Conservation (phyloP, 1,140 invertebrate species). For the Metopolophium dirhodum region DNA sequence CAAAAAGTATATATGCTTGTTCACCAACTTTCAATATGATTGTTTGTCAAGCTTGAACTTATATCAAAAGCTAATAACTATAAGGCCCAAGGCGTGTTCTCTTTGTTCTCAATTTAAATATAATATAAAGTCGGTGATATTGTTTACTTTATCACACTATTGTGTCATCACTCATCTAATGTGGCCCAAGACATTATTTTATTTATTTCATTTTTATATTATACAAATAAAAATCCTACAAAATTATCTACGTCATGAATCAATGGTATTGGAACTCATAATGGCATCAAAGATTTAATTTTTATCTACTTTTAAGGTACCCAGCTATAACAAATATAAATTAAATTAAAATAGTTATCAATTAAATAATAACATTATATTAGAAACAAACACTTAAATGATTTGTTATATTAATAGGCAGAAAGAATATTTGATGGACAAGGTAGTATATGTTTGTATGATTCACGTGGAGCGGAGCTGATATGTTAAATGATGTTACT, state of each 20-base stretch:
- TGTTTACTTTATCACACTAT: not conserved
- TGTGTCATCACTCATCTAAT: not conserved
- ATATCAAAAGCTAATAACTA: not conserved
- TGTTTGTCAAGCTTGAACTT: not conserved
- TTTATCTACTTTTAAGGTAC: not conserved
- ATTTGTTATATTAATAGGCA: not conserved
- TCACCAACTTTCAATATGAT: not conserved
- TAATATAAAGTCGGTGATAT: not conserved
- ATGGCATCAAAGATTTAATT: not conserved
- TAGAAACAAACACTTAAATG: not conserved
- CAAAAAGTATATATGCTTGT: not conserved
- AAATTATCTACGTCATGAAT: not conserved
- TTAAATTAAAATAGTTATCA: not conserved
- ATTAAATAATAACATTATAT: not conserved
- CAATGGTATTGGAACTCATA: not conserved
- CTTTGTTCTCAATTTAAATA: not conserved
- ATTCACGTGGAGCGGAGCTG: not conserved
- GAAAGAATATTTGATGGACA: too few species aligned
- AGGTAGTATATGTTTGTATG: too few species aligned
- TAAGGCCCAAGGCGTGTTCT: not conserved
- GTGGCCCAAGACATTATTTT: not conserved
- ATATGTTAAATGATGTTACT: not conserved
- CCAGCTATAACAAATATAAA: not conserved
- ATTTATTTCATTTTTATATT: not conserved
- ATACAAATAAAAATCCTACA: not conserved